phyloP scores from a whole-genome alignment of 2,797 vertebrate species.

The Poecilia picta region DNA sequence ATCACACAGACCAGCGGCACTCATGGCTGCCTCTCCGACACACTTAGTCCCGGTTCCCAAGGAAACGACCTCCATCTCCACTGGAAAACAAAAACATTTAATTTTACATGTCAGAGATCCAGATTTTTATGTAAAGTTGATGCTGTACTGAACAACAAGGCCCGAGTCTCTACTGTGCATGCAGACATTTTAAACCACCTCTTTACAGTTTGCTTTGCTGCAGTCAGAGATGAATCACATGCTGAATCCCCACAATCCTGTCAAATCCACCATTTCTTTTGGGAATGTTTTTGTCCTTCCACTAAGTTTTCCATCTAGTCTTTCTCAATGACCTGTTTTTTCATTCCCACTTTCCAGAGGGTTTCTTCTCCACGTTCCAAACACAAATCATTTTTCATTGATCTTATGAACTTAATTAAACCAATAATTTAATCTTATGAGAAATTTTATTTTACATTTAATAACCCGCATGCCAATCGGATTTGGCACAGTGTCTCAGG shows the following conservation, averaged over 20 bases:
- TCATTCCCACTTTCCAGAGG: too few species aligned
- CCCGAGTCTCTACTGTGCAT: not conserved
- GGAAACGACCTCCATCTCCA: slow-evolving; percentile 87
- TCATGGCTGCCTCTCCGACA: slow-evolving; percentile 88
- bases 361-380: too few species aligned
- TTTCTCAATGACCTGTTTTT: too few species aligned
- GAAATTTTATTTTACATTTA: not conserved
- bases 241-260: not conserved
- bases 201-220: not conserved
- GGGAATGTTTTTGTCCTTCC: not conserved
- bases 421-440: not conserved
- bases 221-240: not conserved
- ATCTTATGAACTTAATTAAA: too few species aligned
- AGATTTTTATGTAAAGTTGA: not conserved
- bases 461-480: too few species aligned
- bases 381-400: too few species aligned
- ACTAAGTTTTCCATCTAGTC: not conserved
- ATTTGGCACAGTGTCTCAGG: not conserved
- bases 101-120: not conserved
- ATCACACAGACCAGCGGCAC: slow-evolving; percentile 81
- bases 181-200: not conserved
- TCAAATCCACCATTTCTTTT: not conserved
- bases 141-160: not conserved
- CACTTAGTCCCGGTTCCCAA: slow-evolving; percentile 97
- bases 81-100: slow-evolving; percentile 54